Evolutionary conservation across 2,888 invertebrate genomes (phyloP), one percentile per base, ranked within the genome.

Genomic region (Alloplasta piceator): DNA sequence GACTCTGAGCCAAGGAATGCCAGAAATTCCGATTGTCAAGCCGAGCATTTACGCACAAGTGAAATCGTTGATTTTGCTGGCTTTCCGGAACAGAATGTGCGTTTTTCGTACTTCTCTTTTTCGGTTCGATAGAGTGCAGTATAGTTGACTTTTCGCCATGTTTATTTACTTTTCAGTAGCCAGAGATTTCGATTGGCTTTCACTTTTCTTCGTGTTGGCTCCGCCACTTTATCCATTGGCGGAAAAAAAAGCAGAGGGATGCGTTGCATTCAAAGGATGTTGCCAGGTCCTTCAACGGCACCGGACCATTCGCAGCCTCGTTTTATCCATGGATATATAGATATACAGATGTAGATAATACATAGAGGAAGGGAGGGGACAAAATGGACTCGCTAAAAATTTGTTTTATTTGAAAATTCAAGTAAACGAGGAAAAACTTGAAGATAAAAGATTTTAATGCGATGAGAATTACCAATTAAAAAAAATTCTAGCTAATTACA

Each of bases 181-280:
- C 7, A 12, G 12, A 14, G 52, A 52, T 67, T 78, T 74, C 77
- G 50, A 74, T 74, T 67, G 66, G 50, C 78, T 81, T 77, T 81
- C 81, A 48, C 60, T 79, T 60, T 75, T 73, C 66, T 82, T 75
- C 76, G 64, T 71, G 80, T 26, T 41, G 10, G 55, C 58, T 26
- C 48, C 58, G 48, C 50, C 74, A 50, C 16, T 50, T 50, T 43
- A n/a, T 26, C 48, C 48, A 67, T 75, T 68, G 43, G 60, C 81
- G 83, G 86, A 85, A 86, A 87, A 86, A 84, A 80, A 86, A 61
- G 80, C 81, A 14, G 50, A 52, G 52, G 86, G 84, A 85, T 86
- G 86, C 85, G 85, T 26, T 87, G 85, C 86, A 89, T 89, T 88
- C 87, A 86, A 78, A 26, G 26, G 58, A 86, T 83, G 85, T 66